Evolutionary conservation across 1,140 invertebrate genomes (phyloP).

Genomic region (Caenorhabditis inopinata): DNA sequence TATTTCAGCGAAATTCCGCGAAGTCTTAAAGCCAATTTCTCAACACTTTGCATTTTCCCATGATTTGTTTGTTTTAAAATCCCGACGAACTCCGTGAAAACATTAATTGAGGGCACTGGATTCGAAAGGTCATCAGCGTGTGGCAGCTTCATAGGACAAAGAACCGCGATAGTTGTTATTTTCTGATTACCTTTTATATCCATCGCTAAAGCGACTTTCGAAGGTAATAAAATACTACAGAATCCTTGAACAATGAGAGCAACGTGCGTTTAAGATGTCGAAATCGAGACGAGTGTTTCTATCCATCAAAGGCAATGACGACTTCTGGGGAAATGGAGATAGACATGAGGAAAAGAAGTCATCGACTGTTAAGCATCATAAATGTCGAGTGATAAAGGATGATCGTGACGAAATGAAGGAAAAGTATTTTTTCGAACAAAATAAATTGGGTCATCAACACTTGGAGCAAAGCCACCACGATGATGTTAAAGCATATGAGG

Average conservation of each 20-base stretch:
- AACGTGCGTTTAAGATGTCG: background rate
- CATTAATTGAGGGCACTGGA: background rate
- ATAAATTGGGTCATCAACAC: background rate
- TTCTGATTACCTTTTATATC: background rate
- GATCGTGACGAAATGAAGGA: background rate
- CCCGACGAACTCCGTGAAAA: background rate
- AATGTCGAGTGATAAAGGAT: background rate
- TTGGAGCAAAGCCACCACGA: background rate
- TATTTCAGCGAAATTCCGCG: too few relatives aligned
- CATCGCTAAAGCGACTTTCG: background rate
- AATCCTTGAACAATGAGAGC: background rate
- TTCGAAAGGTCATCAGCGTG: background rate
- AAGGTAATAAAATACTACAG: background rate
- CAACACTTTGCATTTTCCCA: too few relatives aligned
- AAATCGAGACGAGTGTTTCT: slow-evolving; percentile 21
- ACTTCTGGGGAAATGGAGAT: slow-evolving; percentile 15
- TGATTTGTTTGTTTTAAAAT: too few relatives aligned
- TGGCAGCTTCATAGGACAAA: background rate
- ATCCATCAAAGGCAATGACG: background rate
- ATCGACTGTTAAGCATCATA: background rate
- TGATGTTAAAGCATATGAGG: too few relatives aligned
- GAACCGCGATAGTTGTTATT: background rate
- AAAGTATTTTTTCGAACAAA: background rate
- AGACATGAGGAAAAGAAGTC: background rate
- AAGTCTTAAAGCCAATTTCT: too few relatives aligned